These are phyloP conservation scores for Coleophora deauratella DNA, from an alignment of 2,888 invertebrate species.

Conservation along the genomic window DNA sequence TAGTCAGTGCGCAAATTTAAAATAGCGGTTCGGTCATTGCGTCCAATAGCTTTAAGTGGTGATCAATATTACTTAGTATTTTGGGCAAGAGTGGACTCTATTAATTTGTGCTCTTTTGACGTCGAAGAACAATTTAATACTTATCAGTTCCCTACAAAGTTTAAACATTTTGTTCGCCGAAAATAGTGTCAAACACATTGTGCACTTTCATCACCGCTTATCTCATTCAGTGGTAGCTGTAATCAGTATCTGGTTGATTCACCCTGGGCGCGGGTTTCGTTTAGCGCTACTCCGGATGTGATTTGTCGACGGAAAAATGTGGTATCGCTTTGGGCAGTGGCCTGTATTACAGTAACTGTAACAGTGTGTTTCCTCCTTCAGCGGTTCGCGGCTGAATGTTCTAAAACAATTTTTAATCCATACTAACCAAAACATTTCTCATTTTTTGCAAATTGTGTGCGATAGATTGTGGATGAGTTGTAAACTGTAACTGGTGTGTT, in stretches of 20 bases:
- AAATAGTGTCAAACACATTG: conserved; percentile 4
- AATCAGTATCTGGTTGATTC: conserved; percentile 52
- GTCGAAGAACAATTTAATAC: too few species aligned
- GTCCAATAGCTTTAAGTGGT: conserved; percentile 21
- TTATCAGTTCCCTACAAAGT: too few species aligned
- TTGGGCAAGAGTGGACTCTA: too few species aligned
- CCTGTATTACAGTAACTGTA: conserved; percentile 49
- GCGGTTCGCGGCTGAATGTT: conserved; percentile 31
- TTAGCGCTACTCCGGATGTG: conserved; percentile 64
- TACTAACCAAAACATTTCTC: neutral
- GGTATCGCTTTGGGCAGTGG: conserved; percentile 56
- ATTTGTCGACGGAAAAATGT: conserved; percentile 70
- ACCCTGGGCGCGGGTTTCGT: conserved; percentile 40
- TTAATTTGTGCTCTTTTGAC: too few species aligned
- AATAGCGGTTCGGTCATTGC: conserved; percentile 52
- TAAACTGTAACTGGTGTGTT: too few species aligned
- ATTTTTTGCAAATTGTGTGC: neutral
- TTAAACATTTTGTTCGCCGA: conserved; percentile 1
- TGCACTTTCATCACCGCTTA: conserved; percentile 9
- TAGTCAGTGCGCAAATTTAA: conserved; percentile 49
- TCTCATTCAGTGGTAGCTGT: conserved; percentile 47
- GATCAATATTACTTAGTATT: too few species aligned
- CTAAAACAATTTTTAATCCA: neutral
- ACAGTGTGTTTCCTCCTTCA: conserved; percentile 62
- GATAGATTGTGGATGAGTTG: conserved; percentile 17